Evolutionary conservation across 2,113 vertebrate species (phyloP).

Genomic region (Thamnophis sirtalis): DNA sequence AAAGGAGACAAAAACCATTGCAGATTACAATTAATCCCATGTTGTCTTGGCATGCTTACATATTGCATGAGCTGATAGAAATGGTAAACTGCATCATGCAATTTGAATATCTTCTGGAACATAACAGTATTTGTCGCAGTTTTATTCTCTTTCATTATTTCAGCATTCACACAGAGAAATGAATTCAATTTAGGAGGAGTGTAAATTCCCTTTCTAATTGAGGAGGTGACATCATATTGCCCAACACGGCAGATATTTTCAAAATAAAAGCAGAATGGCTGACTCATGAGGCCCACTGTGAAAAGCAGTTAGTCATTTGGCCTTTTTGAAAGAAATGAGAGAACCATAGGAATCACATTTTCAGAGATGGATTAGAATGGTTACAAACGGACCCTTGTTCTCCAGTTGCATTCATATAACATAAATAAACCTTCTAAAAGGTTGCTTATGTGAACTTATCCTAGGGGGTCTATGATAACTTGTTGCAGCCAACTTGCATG

Average conservation of each 20-base stretch:
- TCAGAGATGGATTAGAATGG: not conserved
- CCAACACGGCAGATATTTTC: constrained; percentile 39
- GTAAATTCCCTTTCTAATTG: constrained; percentile 5
- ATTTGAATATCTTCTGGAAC: not conserved
- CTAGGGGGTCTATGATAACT: not conserved
- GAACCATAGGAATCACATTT: not conserved
- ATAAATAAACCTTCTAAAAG: not conserved
- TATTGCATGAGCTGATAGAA: not conserved
- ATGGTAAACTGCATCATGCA: not conserved
- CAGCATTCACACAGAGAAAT: not conserved
- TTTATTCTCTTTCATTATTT: constrained; percentile 21
- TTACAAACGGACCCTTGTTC: not conserved
- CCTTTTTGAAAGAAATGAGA: not conserved
- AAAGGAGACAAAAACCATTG: not conserved
- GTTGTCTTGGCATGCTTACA: not conserved
- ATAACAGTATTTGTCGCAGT: constrained; percentile 17
- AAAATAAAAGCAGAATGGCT: constrained; percentile 32
- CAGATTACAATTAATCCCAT: not conserved
- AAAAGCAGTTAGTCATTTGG: constrained; percentile 16
- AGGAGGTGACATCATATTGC: not conserved
- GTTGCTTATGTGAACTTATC: not conserved
- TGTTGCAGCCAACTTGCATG: too few relatives aligned
- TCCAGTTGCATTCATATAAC: not conserved
- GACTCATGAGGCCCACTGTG: constrained; percentile 36
- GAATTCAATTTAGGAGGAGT: constrained; percentile 13